These are phyloP conservation scores for Cirrhinus molitorella DNA, from an alignment of 2,797 vertebrate genomes.

Conservation along the genomic window DNA sequence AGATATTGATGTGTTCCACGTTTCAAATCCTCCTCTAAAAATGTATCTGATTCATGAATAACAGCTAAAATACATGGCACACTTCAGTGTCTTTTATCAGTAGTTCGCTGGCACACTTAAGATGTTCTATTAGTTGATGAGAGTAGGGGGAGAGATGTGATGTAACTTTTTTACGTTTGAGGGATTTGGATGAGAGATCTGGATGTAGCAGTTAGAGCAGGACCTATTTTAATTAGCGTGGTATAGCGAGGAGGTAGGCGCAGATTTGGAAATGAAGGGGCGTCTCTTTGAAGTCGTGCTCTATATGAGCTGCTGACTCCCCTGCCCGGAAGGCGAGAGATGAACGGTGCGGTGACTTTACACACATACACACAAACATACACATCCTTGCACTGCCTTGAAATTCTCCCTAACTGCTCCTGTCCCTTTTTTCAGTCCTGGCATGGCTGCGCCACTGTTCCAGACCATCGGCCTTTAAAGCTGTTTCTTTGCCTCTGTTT, in stretches of 20 bases:
- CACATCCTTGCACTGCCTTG: conserved; percentile 31
- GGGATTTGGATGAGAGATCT: conserved; percentile 64
- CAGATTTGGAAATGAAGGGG: conserved; percentile 80
- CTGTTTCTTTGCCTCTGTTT: conserved; percentile 35
- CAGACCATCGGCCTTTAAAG: conserved; percentile 70
- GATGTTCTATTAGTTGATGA: conserved; percentile 5
- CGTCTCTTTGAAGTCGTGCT: conserved; percentile 80
- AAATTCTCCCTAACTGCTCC: conserved; percentile 34
- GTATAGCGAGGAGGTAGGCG: conserved; percentile 71
- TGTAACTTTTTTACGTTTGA: conserved; percentile 64
- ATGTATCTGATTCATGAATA: background rate
- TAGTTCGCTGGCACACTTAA: background rate
- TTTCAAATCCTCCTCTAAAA: conserved; percentile 6
- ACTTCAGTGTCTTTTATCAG: conserved; percentile 16
- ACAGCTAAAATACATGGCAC: background rate
- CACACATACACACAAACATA: conserved; percentile 40
- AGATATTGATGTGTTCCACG: conserved; percentile 32
- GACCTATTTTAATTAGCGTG: conserved; percentile 75
- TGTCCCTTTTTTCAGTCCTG: conserved; percentile 15
- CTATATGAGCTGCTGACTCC: conserved; percentile 70
- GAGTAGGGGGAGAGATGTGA: conserved; percentile 35
- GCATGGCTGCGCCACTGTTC: conserved; percentile 21
- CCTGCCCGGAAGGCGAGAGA: conserved; percentile 73
- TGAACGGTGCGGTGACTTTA: conserved; percentile 32
- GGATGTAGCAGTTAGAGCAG: conserved; percentile 61